phyloP scores from a whole-genome alignment of 1,140 invertebrate genomes.

The Apis florea region DNA sequence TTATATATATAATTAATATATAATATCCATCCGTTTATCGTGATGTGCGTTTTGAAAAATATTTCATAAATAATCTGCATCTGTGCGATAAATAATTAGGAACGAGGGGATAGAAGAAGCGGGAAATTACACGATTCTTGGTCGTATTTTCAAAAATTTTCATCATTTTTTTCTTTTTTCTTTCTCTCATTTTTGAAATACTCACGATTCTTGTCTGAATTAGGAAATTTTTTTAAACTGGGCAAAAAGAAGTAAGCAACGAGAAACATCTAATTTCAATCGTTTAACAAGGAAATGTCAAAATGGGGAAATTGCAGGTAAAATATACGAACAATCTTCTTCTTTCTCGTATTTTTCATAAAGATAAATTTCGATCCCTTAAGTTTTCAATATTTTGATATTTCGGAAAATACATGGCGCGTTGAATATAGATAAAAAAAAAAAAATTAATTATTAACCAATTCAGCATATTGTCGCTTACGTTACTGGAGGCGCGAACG shows the following conservation, averaged over 20 bases:
- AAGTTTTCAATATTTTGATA: neutral
- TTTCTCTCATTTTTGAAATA: neutral
- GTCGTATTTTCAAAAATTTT: slow-evolving; percentile 11
- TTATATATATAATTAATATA: neutral
- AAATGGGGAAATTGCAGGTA: slow-evolving; percentile 59
- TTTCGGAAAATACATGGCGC: neutral
- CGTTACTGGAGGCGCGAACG: slow-evolving; percentile 63
- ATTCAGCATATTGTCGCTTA: slow-evolving; percentile 55
- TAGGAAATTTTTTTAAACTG: slow-evolving; percentile 25
- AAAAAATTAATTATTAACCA: neutral
- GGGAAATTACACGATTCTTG: slow-evolving; percentile 3
- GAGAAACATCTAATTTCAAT: slow-evolving; percentile 22
- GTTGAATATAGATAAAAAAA: neutral
- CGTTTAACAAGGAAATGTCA: slow-evolving; percentile 28
- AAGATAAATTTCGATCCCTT: neutral
- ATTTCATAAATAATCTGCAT: no score
- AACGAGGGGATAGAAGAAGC: neutral
- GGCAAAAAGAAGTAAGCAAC: slow-evolving; percentile 26
- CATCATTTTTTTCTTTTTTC: neutral
- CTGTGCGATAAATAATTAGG: no score
- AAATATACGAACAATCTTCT: neutral
- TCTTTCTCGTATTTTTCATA: neutral
- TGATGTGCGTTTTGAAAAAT: neutral
- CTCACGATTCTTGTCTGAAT: slow-evolving; percentile 20
- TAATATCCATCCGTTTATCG: neutral